phyloP scores from a whole-genome alignment of 2,797 vertebrate genomes.

The Alectoris magna region DNA sequence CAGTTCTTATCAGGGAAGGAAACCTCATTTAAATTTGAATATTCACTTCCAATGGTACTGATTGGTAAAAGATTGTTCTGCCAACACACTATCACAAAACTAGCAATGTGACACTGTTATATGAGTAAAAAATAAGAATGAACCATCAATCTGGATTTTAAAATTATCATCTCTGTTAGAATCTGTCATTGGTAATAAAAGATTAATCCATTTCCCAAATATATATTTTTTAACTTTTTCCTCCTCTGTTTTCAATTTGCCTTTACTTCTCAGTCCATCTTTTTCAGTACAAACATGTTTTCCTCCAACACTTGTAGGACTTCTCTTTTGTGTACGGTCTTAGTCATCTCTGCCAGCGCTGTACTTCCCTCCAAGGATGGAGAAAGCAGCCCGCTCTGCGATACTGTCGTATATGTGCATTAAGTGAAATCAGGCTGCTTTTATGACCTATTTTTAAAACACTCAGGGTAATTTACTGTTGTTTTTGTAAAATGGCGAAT shows the following conservation, averaged over 20 bases:
- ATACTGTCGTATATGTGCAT: not conserved
- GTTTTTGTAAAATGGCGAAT: slow-evolving; percentile 34
- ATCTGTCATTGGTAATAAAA: not conserved
- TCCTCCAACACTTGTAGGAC: not conserved
- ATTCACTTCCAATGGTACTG: not conserved
- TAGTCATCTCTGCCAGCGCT: not conserved
- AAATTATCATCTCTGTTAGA: not conserved
- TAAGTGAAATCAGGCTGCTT: slow-evolving; percentile 49
- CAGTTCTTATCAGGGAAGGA: not conserved
- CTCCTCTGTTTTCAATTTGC: not conserved
- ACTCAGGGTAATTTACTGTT: slow-evolving; percentile 37
- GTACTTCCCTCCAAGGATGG: not conserved
- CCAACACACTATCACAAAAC: not conserved
- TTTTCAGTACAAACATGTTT: not conserved
- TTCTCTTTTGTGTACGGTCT: not conserved
- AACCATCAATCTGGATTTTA: not conserved
- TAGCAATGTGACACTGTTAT: not conserved
- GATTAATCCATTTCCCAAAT: not conserved
- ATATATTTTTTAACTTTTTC: not conserved
- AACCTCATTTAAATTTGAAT: not conserved
- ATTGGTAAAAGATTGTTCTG: not conserved
- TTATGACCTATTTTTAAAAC: slow-evolving; percentile 54
- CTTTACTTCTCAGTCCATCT: not conserved
- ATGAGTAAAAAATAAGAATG: not conserved
- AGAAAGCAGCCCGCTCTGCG: slow-evolving; percentile 5